Base-by-base conservation (phyloP, 2,888 invertebrate genomes). In the Pemphredon lugubris region DNA sequence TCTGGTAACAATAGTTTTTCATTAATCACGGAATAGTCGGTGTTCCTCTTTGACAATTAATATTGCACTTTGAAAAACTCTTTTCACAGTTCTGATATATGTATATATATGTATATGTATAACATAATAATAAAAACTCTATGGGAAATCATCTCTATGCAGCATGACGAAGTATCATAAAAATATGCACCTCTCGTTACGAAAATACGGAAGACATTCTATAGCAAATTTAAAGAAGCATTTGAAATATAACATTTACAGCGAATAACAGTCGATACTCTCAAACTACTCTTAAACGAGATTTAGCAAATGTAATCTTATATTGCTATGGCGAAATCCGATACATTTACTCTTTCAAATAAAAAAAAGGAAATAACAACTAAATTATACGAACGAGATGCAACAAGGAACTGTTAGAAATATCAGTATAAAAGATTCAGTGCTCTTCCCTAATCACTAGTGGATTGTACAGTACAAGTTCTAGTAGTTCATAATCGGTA, bases 401-500 rank as follows among this genome's bases (percentile, higher is more conserved):
- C 73, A 75, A 73, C 71, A 73, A 81, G 80, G 80, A 81, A 81
- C 80, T 82, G 73, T 81, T 53, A 69, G 68, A 75, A 79, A 82
- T 68, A 70, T 77, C 71, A 79, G 79, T 84, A 83, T 84, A 84
- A 85, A 84, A 83, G 80, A 79, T 81, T 82, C 79, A 83, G 83
- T 83, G 80, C 83, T 83, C 82, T 83, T 83, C 78, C 76, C 72
- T 72, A 78, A 53, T 69, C 55, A 66, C 60, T 80, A 77, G 69
- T 74, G 67, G 74, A 77, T 83, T 78, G 73, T 83, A 82, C 74
- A 75, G 51, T 76, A 75, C 58, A 75, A 73, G 61, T 73, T 73
- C 68, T 77, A 76, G 65, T 26, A 60, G n/a, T n/a, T 78, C 64
- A 71, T 57, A 71, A 60, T 67, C 60, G 63, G 39, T 79, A 77